Evolutionary conservation across 1,140 invertebrate genomes (phyloP), one percentile per base, ranked within the genome.

Genomic region (Magallana gigas): DNA sequence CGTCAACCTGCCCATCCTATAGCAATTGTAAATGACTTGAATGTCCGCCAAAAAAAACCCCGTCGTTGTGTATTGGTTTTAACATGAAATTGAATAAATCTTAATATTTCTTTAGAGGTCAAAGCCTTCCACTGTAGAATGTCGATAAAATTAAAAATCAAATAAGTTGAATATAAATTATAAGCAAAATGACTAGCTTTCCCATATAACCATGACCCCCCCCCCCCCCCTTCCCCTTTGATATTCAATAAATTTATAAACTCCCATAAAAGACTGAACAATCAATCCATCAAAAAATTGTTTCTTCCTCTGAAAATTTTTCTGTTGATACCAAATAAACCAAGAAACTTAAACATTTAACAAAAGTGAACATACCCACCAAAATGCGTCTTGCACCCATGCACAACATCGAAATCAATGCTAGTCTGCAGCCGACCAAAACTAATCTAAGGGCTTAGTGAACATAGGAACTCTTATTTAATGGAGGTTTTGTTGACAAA

Each of bases 401-500:
- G 36, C 36, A 64, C 16, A 14, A 64, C 60, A 64, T 18, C 60
- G 16, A 64, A 76, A 76, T 76, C 68, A 76, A 76, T 76, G 68
- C 36, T 29, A 29, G 36, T 29, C 68, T 11, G 23, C 12, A 71
- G 18, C n/a, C 29, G 64, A 29, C 68, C 36, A 76, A 76, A 76
- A 12, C 23, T 71, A 71, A 71, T 64, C 60, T 64, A 64, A 64
- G 60, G 60, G 64, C 64, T 71, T 76, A 29, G 68, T 29, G 68
- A 29, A 12, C 68, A 76, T 36, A 76, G 23, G 23, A 36, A 76
- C 68, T 29, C 68, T 76, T 29, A 29, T 76, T 76, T 29, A 76
- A 76, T 76, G 7, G 68, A 76, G 68, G 9, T 23, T 76, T 23
- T 76, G 68, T 76, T 76, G 68, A 76, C 68, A 36, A 76, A 29